Percentiles rank a stretch among this genome's conserved stretches.
Evolutionary conservation across 2,113 vertebrate genomes (phyloP).

Genomic region (Dryoscopus gambensis): DNA sequence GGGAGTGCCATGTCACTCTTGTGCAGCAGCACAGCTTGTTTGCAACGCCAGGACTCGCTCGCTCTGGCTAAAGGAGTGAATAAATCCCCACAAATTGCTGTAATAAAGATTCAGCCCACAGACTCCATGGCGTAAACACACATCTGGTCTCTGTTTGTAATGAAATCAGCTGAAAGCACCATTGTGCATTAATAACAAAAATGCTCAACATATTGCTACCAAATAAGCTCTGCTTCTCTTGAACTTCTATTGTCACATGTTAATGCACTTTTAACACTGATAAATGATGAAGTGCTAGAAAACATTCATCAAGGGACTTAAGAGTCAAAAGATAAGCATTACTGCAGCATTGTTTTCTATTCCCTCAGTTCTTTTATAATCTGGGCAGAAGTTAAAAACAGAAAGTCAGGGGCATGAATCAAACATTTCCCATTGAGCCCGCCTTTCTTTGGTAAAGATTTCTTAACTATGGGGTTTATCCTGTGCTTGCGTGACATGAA

Average conservation of each 20-base stretch:
- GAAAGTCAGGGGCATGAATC: background rate
- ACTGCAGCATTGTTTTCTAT: background rate
- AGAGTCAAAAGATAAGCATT: conserved; percentile 28
- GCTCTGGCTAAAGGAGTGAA: background rate
- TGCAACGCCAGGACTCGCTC: background rate
- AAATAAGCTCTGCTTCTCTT: conserved; percentile 58
- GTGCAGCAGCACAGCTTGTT: background rate
- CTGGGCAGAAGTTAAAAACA: background rate
- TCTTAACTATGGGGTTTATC: background rate
- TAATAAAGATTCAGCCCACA: conserved; percentile 70
- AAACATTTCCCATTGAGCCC: background rate
- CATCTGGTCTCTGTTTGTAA: conserved; percentile 75
- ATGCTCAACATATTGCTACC: conserved; percentile 64
- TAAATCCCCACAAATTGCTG: conserved; percentile 62
- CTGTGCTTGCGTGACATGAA: background rate
- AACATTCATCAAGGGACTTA: conserved; percentile 53
- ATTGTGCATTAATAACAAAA: conserved; percentile 71
- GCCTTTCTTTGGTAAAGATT: background rate
- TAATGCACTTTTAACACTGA: conserved; percentile 65
- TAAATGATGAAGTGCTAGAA: conserved; percentile 57
- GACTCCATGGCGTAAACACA: conserved; percentile 61
- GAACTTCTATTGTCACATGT: conserved; percentile 51
- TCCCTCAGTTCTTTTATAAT: background rate
- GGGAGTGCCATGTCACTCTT: background rate
- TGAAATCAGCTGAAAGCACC: conserved; percentile 70